Evolutionary conservation across 2,113 vertebrate species (phyloP), one percentile per base, ranked within the genome.

Genomic region (Heterotis niloticus): DNA sequence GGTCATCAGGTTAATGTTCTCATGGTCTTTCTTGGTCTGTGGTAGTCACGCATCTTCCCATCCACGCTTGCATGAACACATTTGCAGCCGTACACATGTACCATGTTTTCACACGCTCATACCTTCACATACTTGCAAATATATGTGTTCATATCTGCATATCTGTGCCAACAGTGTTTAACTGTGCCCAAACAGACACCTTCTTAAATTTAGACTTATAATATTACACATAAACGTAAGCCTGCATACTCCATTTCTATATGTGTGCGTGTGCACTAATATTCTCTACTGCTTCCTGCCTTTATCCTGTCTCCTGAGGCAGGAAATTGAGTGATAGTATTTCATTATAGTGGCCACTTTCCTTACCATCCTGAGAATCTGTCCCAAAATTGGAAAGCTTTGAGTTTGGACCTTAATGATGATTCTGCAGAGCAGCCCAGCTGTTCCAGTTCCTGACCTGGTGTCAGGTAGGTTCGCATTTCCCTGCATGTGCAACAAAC

Each of bases 161-260:
- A n/a, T n/a, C n/a, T n/a, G n/a, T n/a, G n/a, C n/a, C n/a, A n/a
- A n/a, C n/a, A n/a, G n/a, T n/a, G n/a, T n/a, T n/a, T n/a, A n/a
- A n/a, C n/a, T n/a, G n/a, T n/a, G n/a, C n/a, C n/a, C n/a, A n/a
- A n/a, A n/a, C n/a, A n/a, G n/a, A n/a, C n/a, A n/a, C n/a, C n/a
- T n/a, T n/a, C n/a, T n/a, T 13, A 59, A 59, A 13, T 59, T 59
- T 59, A 59, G 57, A 59, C 13, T 59, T 59, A 59, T 59, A 59
- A 59, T 62, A 28, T 20, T 66, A 73, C 71, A 52, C 66, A 52
- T 16, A 75, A 0, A 14, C 12, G 26, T 75, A 28, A 16, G 57
- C 80, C 23, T 60, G 67, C 69, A 74, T 29, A 54, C 16, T 34
- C 26, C 69, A 74, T 24, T 54, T 59, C 34, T 52, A 69, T 29